phyloP scores from a whole-genome alignment of 2,797 vertebrate genomes.

The Schizopygopsis malacanthus region DNA sequence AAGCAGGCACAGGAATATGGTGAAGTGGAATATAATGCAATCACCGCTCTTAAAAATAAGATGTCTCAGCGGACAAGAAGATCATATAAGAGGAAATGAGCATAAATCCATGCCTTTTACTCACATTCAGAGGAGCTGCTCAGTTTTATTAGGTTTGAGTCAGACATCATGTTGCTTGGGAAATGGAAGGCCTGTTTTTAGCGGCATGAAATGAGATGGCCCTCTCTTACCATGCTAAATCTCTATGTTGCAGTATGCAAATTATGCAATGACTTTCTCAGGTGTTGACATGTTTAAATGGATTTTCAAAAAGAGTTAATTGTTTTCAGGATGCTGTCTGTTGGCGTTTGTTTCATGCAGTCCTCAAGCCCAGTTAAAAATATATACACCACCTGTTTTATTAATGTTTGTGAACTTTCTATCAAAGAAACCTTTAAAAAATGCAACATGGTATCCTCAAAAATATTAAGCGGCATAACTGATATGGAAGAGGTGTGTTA shows the following conservation, averaged over 20 bases:
- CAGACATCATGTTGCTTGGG: background rate
- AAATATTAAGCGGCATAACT: background rate
- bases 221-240: background rate
- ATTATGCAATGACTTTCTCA: background rate
- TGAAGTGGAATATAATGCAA: background rate
- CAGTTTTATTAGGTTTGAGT: background rate
- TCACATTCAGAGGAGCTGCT: background rate
- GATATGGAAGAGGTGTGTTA: no score
- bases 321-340: background rate
- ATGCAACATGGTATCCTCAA: background rate
- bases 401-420: background rate
- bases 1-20: background rate
- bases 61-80: background rate
- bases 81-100: conserved; percentile 22
- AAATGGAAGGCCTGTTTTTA: conserved; percentile 7
- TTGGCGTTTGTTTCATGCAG: background rate
- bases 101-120: background rate
- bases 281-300: background rate
- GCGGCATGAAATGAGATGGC: background rate
- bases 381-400: background rate
- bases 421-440: background rate
- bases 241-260: background rate
- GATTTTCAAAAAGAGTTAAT: background rate
- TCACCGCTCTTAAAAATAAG: background rate
- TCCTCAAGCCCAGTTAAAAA: background rate